Evolutionary conservation across 2,888 invertebrate genomes (phyloP), one percentile per base, ranked within the genome.

Genomic region (Xylocampa areola): DNA sequence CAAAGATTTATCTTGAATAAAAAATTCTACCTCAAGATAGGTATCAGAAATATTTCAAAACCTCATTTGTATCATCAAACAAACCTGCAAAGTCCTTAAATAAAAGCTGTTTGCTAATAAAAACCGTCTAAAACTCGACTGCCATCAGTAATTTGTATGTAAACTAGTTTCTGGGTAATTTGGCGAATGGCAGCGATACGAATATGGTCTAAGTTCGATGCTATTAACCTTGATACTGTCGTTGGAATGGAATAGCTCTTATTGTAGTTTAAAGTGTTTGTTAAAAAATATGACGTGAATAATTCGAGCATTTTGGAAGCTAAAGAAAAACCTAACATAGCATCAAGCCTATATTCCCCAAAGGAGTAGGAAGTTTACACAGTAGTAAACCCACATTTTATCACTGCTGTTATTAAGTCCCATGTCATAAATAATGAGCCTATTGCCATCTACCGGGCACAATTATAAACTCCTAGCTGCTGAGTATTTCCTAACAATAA

Each of bases 101-200:
- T 62, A 63, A 53, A 53, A 53, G 35, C 37, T 39, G 35, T 58
- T 58, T 45, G 40, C 30, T 27, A 37, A 17, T 47, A 53, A 39
- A 10, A 25, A n/a, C 1, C 13, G 8, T 7, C 21, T 16, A 25
- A 17, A 52, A 59, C 37, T 44, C 37, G 55, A 48, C 27, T n/a
- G 39, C 29, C 32, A 59, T 57, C 36, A 43, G 29, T 44, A 41
- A 65, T 69, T 62, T 51, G 54, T 32, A 51, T 60, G 21, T 50
- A 53, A 69, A 73, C 69, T 68, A 61, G 71, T 73, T 73, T 36
- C n/a, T 13, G 23, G 45, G 39, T 60, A 49, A 66, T 72, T 72
- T 69, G 47, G 66, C 65, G 30, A 61, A 50, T 37, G 39, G 52
- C 45, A 21, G 23, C 47, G 52, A 45, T 50, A 53, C 59, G 35